Base-by-base conservation (phyloP, 2,113 vertebrate genomes). In the Ptilonorhynchus violaceus region DNA sequence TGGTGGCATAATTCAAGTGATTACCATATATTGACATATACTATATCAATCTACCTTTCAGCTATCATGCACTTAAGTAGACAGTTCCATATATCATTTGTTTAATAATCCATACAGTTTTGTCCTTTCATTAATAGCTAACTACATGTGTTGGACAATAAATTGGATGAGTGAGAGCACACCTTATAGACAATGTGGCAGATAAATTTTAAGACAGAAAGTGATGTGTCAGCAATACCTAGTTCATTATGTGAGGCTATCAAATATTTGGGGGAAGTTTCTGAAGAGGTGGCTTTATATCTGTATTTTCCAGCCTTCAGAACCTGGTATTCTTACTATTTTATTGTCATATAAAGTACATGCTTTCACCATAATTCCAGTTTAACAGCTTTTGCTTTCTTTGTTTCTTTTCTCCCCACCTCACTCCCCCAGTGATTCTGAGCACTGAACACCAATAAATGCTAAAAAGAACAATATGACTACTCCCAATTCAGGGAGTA, bases 31-130 rank as follows among this genome's bases (percentile, higher is more conserved):
- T 91, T 94, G 92, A 75, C 56, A 53, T 91, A 60, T 24, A 87
- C 39, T 77, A 17, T 49, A 96, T 80, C 87, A 93, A 92, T 68
- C 60, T 89, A 56, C n/a, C 62, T 94, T 93, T 94, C 73, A 60
- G n/a, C 44, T 93, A 56, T 92, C 83, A 62, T 64, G 30, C 44
- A 58, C 31, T 86, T 72, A 87, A 84, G 53, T 18, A 89, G 76
- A 78, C 82, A 49, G 41, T 12, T 88, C 52, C 62, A 91, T 93
- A 72, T 78, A 78, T 93, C n/a, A 87, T 81, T 92, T 85, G n/a
- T 78, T 93, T 93, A 96, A 95, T 94, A 96, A 93, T 68, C 83
- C 75, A 52, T 94, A 77, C 4, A 50, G 18, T 81, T 89, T 94
- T 89, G 83, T 87, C 24, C 76, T 85, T 91, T 88, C 62, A 68